Percentiles rank a stretch among this genome's conserved stretches.
Evolutionary conservation across 2,113 vertebrate species (phyloP).

Genomic region (Gracilinanus agilis): DNA sequence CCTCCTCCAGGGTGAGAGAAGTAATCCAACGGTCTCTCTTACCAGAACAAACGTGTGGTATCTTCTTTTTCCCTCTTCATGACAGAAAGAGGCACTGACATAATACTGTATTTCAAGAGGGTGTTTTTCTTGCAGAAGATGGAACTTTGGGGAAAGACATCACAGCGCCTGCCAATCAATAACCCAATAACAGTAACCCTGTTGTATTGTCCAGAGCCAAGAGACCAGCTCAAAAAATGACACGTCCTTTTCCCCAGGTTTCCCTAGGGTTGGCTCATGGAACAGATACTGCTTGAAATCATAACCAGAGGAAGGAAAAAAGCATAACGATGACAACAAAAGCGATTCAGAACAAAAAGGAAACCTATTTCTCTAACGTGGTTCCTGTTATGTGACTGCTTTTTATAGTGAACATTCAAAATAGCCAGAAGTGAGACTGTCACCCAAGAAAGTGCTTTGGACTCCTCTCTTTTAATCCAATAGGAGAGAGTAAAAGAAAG

Average conservation of each 20-base stretch:
- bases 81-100: constrained; percentile 55
- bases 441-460: neutral
- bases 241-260: neutral
- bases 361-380: neutral
- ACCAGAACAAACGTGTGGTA: constrained; percentile 45
- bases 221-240: constrained; percentile 37
- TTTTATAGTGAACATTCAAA: neutral
- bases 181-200: constrained; percentile 1
- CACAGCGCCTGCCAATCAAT: constrained; percentile 49
- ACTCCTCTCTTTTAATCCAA: constrained; percentile 4
- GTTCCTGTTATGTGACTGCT: neutral
- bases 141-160: constrained; percentile 57
- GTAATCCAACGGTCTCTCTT: constrained; percentile 55
- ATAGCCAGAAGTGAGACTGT: neutral
- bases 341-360: neutral
- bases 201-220: neutral
- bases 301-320: neutral
- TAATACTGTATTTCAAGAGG: constrained; percentile 57
- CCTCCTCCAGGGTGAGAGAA: neutral
- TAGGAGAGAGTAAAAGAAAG: neutral
- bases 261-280: neutral
- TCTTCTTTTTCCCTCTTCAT: neutral
- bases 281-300: neutral
- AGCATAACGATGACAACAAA: neutral
- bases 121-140: constrained; percentile 57